Percentiles rank a stretch among this genome's conserved stretches.
Conservation (phyloP, 2,888 invertebrate genomes). For the Eupeodes latifasciatus region DNA sequence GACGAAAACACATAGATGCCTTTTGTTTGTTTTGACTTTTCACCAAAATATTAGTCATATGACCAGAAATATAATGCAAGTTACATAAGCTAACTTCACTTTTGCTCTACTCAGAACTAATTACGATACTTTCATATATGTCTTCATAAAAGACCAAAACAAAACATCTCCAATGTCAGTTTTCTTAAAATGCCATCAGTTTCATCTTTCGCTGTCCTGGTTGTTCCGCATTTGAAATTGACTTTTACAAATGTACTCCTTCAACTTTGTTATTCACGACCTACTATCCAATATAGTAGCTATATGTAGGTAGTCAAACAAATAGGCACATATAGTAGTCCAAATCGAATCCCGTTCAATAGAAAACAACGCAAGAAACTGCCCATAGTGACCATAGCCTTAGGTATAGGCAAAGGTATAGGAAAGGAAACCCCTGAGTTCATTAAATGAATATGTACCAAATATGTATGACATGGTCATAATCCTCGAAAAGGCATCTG, state of each 20-base stretch:
- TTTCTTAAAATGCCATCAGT: constrained; percentile 68
- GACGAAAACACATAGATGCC: no score
- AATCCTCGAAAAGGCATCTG: constrained; percentile 75
- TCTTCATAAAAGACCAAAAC: background rate
- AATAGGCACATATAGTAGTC: constrained; percentile 16
- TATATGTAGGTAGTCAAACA: background rate
- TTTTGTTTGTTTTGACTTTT: no score
- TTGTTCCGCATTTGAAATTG: constrained; percentile 58
- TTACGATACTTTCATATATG: background rate
- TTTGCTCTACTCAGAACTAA: background rate
- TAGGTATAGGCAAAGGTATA: background rate
- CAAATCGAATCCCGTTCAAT: constrained; percentile 29
- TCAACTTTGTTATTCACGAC: constrained; percentile 65
- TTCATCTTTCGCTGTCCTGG: constrained; percentile 54
- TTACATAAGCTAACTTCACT: no score
- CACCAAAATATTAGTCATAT: no score
- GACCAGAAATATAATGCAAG: no score
- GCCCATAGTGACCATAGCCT: constrained; percentile 28
- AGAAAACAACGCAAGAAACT: constrained; percentile 15
- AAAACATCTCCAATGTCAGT: constrained; percentile 44
- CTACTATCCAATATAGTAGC: constrained; percentile 25
- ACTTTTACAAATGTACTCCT: constrained; percentile 63
- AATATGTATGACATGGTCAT: constrained; percentile 75
- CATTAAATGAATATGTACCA: constrained; percentile 75
- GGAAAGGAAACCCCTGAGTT: constrained; percentile 64